Base-by-base conservation (phyloP, 2,113 vertebrate genomes). In the Sylvietta virens region DNA sequence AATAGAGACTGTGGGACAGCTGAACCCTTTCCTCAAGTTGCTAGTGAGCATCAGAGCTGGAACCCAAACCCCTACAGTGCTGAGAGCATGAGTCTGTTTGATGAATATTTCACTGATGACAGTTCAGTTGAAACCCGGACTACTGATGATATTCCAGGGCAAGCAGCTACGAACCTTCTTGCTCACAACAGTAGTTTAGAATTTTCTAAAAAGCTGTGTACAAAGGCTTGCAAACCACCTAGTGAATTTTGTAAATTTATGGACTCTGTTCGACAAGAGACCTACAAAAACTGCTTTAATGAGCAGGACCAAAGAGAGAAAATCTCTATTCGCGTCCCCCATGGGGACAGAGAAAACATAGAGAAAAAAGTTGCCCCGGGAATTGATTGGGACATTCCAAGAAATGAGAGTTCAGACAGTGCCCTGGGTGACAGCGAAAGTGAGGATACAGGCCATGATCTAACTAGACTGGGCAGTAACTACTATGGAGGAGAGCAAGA, bases 361-460 rank as follows among this genome's bases (percentile, higher is more conserved):
- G 99, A 98, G 94, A 98, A 98, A 97, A 99, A 99, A 91, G 97
- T 83, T 1, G 81, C 95, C 51, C 97, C 98, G 0, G 97, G 98
- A 91, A 98, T 97, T 60, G 99, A 99, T 78, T 99, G 99, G 99
- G 99, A 99, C 97, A 99, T 99, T 97, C 99, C 99, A 64, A 98
- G 99, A 96, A 99, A 99, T 74, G 99, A 99, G 98, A 99, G 99
- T 97, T 99, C 99, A 58, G 99, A 99, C 87, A 99, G 99, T 79
- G 99, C 99, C 22, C 97, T 99, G 82, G 99, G 99, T 23, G 99
- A 99, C 98, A 99, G 99, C 11, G 99, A 99, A 96, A 99, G 98
- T 30, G 99, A 99, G 97, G 99, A 99, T 35, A 94, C 98, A 9
- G 98, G 97, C 47, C 98, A 98, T 19, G 98, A 99, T 60, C 86